Conservation (phyloP, 1,140 invertebrate species). For the Drosophila biarmipes region DNA sequence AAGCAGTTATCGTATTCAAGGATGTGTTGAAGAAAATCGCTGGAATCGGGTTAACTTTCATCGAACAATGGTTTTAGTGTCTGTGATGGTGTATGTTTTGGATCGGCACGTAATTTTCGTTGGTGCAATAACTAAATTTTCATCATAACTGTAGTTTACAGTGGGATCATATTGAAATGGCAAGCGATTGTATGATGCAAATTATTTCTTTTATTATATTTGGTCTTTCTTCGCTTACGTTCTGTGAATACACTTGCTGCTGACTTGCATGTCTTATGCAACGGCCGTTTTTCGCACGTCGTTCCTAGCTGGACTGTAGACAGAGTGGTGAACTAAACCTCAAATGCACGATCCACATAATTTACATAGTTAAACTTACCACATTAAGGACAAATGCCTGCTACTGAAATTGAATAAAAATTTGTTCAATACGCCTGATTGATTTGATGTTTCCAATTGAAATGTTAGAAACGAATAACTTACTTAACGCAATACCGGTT, state of each 20-base stretch:
- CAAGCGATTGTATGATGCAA: not conserved
- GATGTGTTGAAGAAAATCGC: constrained; percentile 83
- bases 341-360: constrained; percentile 1
- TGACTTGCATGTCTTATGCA: constrained; percentile 1
- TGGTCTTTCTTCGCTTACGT: not conserved
- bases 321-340: not conserved
- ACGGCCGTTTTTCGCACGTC: not conserved
- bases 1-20: constrained; percentile 48
- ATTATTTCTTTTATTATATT: not conserved
- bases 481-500: not conserved
- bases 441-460: not conserved
- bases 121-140: constrained; percentile 7
- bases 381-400: too few species aligned
- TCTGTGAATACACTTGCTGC: constrained; percentile 4
- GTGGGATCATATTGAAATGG: constrained; percentile 1
- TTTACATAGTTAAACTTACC: too few species aligned
- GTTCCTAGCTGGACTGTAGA: constrained; percentile 1
- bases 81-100: constrained; percentile 12
- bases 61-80: not conserved
- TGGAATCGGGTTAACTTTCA: constrained; percentile 48
- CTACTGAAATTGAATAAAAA: too few species aligned
- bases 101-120: not conserved
- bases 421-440: not conserved
- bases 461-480: not conserved
- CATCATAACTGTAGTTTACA: constrained; percentile 4